These are phyloP conservation scores for Zaprionus camerounensis DNA, from an alignment of 1,140 invertebrate species.

Conservation along the genomic window DNA sequence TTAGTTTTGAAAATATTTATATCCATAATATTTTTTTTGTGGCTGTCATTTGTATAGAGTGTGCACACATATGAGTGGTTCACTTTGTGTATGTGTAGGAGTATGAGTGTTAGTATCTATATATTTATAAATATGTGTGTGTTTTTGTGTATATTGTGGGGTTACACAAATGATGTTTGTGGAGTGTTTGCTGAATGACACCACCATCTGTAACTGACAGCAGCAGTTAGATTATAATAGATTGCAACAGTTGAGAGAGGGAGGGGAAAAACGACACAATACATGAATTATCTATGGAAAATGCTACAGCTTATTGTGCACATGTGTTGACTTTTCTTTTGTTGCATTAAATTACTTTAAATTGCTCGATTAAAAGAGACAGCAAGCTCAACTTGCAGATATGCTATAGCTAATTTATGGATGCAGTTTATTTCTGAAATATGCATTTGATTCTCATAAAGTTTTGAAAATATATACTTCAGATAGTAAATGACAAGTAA, in stretches of 20 bases:
- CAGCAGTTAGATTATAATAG: slow-evolving; percentile 66
- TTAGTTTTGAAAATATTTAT: slow-evolving; percentile 71
- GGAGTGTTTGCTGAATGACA: slow-evolving; percentile 64
- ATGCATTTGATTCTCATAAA: not conserved
- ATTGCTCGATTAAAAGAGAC: slow-evolving; percentile 18
- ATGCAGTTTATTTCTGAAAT: not conserved
- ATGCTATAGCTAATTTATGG: not conserved
- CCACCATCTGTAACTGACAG: slow-evolving; percentile 63
- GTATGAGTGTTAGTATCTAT: slow-evolving; percentile 19
- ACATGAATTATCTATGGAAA: slow-evolving; percentile 15
- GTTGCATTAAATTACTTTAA: slow-evolving; percentile 14
- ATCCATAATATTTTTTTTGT: slow-evolving; percentile 71
- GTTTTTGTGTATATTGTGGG: slow-evolving; percentile 37
- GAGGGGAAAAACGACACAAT: slow-evolving; percentile 22
- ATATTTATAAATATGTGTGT: slow-evolving; percentile 20
- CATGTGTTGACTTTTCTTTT: not conserved
- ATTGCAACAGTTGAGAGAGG: slow-evolving; percentile 37
- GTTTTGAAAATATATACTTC: not conserved
- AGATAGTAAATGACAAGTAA: not conserved
- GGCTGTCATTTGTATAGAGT: slow-evolving; percentile 58
- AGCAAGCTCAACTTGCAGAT: slow-evolving; percentile 10
- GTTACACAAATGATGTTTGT: slow-evolving; percentile 66
- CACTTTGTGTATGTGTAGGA: slow-evolving; percentile 33
- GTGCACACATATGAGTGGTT: no score
- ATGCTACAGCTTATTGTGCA: slow-evolving; percentile 19